Evolutionary conservation across 1,140 invertebrate species (phyloP), one percentile per base, ranked within the genome.

Genomic region (Leptoteleia sp.): DNA sequence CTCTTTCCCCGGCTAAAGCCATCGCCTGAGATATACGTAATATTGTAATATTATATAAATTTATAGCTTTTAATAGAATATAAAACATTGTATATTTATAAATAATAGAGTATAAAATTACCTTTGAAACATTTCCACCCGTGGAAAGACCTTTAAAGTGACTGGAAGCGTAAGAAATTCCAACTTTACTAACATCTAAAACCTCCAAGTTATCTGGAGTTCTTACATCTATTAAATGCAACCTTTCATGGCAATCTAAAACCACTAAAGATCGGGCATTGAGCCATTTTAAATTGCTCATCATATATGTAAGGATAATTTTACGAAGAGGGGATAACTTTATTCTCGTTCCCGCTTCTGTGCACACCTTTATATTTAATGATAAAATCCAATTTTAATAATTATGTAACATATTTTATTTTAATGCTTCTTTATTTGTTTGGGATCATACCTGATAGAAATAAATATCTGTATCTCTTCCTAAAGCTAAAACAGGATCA

Each of bases 111-210:
- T n/a, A 52, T 37, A 11, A 45, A 31, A 50, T 68, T 84, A 92
- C 91, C 89, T 90, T 89, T 1, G 89, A 90, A 48, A 96, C 95
- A 88, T 95, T 95, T 25, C 94, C 94, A 83, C 94, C 94, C 7
- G 94, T 95, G 2, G 93, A 92, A 16, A 94, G 80, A 31, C 93
- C 94, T 88, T 99, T 98, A 83, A 98, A 99, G 89, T 97, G 95
- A 79, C 96, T 96, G 17, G 95, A 96, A 17, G 94, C 93, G 87
- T 98, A 99, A 0, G 98, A 96, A 27, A 99, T 91, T 57, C 96
- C 94, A 9, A 96, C 94, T 78, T 93, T 92, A 27, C 94, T 94
- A 71, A 97, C 90, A 87, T 98, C 96, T 42, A 96, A 88, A 22
- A 92, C 92, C 88, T 97, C 95, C n/a, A 95, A 89, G 85, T 96